Base-by-base conservation (phyloP, 2,888 invertebrate genomes). In the Trichogramma dendrolimi region DNA sequence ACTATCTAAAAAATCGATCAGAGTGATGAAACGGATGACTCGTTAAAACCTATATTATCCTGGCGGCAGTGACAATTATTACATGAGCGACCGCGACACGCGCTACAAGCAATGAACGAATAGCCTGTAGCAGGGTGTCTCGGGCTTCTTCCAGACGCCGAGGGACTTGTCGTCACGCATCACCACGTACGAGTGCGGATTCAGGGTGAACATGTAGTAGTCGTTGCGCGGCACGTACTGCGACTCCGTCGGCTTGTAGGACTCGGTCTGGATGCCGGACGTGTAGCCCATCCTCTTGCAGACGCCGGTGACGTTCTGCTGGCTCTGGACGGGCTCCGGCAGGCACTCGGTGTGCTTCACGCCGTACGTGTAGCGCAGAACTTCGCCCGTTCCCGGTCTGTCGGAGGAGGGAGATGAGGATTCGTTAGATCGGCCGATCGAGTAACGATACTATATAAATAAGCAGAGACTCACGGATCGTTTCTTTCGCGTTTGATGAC, bases 281-380 rank as follows among this genome's bases (percentile, higher is more conserved):
- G 79, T 74, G 70, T 85, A 89, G 6, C 88, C 88, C 10, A 89
- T 74, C 63, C 83, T 80, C 42, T 79, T 74, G 74, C 91, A 91
- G 65, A 89, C 84, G 10, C 81, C 78, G 69, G 85, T 84, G 4
- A 85, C 75, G 57, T 85, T 81, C 0, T 66, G 50, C 5, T 67
- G 49, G 6, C 70, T 60, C 5, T 59, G 46, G 1, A 71, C 8
- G 3, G 71, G 68, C 4, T 56, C 58, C 0, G 84, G 75, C 68
- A 85, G 88, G 71, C 91, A 91, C 72, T 87, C 87, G 0, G 87
- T 82, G 68, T 87, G 86, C 89, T 90, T 89, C 6, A 88, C 80
- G 10, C 91, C 91, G 66, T 85, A 86, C 0, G 85, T 83, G 52
- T 85, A 83, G 5, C 84, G 80, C 55, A 87, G 81, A 0, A 91